Base-by-base conservation (phyloP, 1,140 invertebrate species). In the Teleogryllus occipitalis region DNA sequence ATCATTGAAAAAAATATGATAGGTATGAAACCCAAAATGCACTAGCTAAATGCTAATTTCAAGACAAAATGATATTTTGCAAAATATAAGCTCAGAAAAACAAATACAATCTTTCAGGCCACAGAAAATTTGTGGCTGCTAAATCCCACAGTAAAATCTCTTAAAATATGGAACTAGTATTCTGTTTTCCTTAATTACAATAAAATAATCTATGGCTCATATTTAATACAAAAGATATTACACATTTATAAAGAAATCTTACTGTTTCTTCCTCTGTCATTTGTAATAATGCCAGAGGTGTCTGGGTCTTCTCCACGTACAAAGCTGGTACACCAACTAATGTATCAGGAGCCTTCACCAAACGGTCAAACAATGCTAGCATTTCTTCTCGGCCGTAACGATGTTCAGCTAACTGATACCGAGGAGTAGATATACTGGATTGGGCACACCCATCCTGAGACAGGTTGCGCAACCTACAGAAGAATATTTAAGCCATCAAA, bases 371-470 rank as follows among this genome's bases (percentile, higher is more conserved):
- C 49, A 96, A 84, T 74, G 94, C 93, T 80, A 97, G 86, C 94
- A 97, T 96, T 84, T 97, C 95, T 87, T 97, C 95, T 82, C 94
- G 88, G 47, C 94, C 94, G 83, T 96, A 96, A 80, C 92, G 88
- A 89, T 92, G 89, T 82, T 95, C 92, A 82, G 93, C 92, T 78
- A 93, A 86, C 85, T 94, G 89, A 85, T 90, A 91, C 65, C 86
- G 86, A 80, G 86, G 88, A 84, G 82, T 83, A 85, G 81, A 86
- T 83, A 75, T 47, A 75, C 10, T 65, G 10, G 76, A 49, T n/a
- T 80, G 79, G 47, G 79, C 48, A 54, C 78, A 79, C 82, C 82
- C 83, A 82, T 87, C 87, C 83, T 86, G 87, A 82, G 90, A 90
- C 84, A 91, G 86, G 85, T 92, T 92, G 82, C 91, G 90, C 83